phyloP scores from a whole-genome alignment of 2,888 invertebrate species.

The Torymus auratus region DNA sequence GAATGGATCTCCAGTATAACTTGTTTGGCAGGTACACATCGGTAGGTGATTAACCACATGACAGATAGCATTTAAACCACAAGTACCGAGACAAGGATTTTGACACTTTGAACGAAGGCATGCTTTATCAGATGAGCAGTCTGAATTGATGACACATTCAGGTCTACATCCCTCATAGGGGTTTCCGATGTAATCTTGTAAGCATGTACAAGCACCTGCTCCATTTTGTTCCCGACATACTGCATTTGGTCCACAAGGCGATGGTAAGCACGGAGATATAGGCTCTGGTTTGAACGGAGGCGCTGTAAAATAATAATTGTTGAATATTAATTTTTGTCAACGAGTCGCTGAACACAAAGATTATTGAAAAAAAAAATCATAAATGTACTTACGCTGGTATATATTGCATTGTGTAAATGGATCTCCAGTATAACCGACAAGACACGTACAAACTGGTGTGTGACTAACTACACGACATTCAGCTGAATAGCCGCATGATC shows the following conservation, averaged over 20 bases:
- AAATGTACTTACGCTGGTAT: constrained; percentile 26
- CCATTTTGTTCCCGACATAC: constrained; percentile 78
- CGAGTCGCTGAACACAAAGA: too few relatives aligned
- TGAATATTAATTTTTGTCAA: too few relatives aligned
- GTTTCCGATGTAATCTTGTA: constrained; percentile 75
- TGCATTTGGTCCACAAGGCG: constrained; percentile 89
- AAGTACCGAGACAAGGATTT: constrained; percentile 89
- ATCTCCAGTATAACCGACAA: constrained; percentile 84
- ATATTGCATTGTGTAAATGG: constrained; percentile 80
- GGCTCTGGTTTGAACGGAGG: not conserved
- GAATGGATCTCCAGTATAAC: constrained; percentile 80
- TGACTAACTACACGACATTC: constrained; percentile 84
- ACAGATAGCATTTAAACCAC: constrained; percentile 87
- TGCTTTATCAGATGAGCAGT: constrained; percentile 86
- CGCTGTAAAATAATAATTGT: constrained; percentile 10
- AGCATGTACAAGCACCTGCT: constrained; percentile 71
- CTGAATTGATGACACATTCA: constrained; percentile 88
- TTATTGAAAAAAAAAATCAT: not conserved
- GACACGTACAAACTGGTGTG: constrained; percentile 85
- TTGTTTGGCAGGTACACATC: constrained; percentile 79
- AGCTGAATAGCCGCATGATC: constrained; percentile 84
- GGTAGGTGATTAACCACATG: constrained; percentile 85
- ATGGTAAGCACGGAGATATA: constrained; percentile 75
- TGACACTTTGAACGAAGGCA: constrained; percentile 89
- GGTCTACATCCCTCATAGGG: constrained; percentile 84